Evolutionary conservation across 1,140 invertebrate species (phyloP), one percentile per base, ranked within the genome.

Genomic region (Maniola jurtina): DNA sequence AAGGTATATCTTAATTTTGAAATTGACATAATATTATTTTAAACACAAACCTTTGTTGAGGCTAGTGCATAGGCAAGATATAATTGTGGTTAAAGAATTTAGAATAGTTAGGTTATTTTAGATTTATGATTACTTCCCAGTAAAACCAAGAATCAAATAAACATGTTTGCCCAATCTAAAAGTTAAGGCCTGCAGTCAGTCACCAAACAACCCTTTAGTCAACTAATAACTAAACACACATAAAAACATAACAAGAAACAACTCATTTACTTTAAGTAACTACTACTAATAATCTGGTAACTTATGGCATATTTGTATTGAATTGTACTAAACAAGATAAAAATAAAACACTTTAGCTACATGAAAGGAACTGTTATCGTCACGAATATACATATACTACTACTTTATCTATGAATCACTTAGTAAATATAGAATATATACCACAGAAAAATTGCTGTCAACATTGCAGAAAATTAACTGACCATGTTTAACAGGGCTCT

Each of bases 391-490:
- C 16, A 25, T 25, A 52, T 52, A 52, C 16, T 52, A 5, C 48
- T 25, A 52, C 15, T 16, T 52, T 52, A 52, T 52, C 48, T 52
- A 52, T 52, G 48, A 52, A 25, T 52, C 48, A 52, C 16, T 52
- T 52, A 14, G 15, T 52, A 52, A 25, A 16, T 16, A 52, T 1
- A 52, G 16, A 15, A 1, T 13, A 45, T 5, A 1, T 0, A 5
- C 2, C 15, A 25, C 6, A 2, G 16, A 50, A 14, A 25, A 50
- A 50, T 25, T 50, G 14, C n/a, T 2, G n/a, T 5, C 4, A 11
- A 4, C n/a, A 50, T 16, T 5, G 14, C 3, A 50, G n/a, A 15
- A 16, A 50, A 50, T 6, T 16, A 42, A 9, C 3, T 42, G 6
- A 3, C 11, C 10, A 3, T 9, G 11, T 11, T 42, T 42, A 3